Base-by-base conservation (phyloP, 2,888 invertebrate genomes). In the Stramonita haemastoma region DNA sequence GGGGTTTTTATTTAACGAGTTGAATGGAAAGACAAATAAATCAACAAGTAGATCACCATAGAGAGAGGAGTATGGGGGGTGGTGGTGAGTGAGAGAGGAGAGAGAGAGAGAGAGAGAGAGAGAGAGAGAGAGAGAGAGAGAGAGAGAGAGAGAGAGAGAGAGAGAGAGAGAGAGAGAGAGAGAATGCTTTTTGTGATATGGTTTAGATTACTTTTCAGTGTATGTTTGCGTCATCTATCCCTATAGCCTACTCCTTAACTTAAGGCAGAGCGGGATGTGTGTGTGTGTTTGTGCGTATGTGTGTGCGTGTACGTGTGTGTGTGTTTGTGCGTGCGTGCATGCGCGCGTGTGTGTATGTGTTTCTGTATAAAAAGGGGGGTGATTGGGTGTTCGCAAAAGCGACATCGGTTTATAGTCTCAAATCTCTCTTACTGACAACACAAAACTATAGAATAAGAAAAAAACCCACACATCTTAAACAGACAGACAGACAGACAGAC, bases 401-500 rank as follows among this genome's bases (percentile, higher is more conserved):
- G 46, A 46, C 8, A 5, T 46, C 46, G 46, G 4, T 46, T 46
- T 46, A 46, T 8, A 46, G 46, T 46, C 46, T 46, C 46, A n/a
- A n/a, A 46, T 46, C 46, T n/a, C n/a, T n/a, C n/a, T n/a, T n/a
- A n/a, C n/a, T n/a, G n/a, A n/a, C n/a, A n/a, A 46, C 2, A 46
- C 46, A 46, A 46, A 46, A 46, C 46, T 46, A 46, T 8, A 46
- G 8, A 46, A 46, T 5, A 46, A 2, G 46, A 46, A 46, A 46
- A 46, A 46, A 46, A 8, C 46, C 46, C 46, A 46, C n/a, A n/a
- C n/a, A n/a, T n/a, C 34, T 11, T 26, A 87, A 32, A 87, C 34
- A 87, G 83, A 83, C 60, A 87, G 87, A 89, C 22, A 83, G 32
- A 83, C 81, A 89, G 73, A 89, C 81, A 87, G 77, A 89, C 36